Base-by-base conservation (phyloP, 2,888 invertebrate species). In the Clitarchus hookeri region DNA sequence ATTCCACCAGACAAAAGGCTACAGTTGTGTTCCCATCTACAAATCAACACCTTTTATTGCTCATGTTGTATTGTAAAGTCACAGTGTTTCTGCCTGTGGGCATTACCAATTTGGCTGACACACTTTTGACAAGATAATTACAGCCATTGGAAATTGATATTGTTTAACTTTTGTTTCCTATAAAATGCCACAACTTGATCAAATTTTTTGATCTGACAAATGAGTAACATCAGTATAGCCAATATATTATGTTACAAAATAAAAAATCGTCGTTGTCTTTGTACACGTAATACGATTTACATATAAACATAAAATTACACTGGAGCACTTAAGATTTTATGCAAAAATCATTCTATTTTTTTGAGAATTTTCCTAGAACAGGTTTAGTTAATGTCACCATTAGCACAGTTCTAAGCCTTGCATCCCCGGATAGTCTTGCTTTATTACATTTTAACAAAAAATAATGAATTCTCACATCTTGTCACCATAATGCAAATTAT, bases 241-340 rank as follows among this genome's bases (percentile, higher is more conserved):
- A 65, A n/a, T 65, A 65, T 16, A n/a, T 65, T 65, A 65, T 65
- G 65, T 65, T 65, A 65, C 65, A 65, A 65, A 65, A 65, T 65
- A 65, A 65, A 65, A 48, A 65, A n/a, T 65, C 6, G 6, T 65
- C 16, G 6, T 65, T 11, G 65, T 65, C 65, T 65, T 65, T 65
- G n/a, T 65, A 65, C 65, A 65, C 0, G n/a, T 65, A n/a, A 65
- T 65, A 65, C 65, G 3, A 65, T 65, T 65, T 65, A 65, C 65
- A 65, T 65, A 65, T 65, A n/a, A 65, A 65, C 65, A 65, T 65
- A 65, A 65, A 65, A 65, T 23, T 23, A 65, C 65, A 65, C 65
- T 65, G 65, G 65, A 65, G 65, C 65, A 23, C 65, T 65, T 23
- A n/a, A 48, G 23, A 65, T 65, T n/a, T 65, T 65, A 16, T 65